Percentiles rank a stretch among this genome's conserved stretches.
Conservation (phyloP, 2,888 invertebrate species). For the Drosophila mulleri region DNA sequence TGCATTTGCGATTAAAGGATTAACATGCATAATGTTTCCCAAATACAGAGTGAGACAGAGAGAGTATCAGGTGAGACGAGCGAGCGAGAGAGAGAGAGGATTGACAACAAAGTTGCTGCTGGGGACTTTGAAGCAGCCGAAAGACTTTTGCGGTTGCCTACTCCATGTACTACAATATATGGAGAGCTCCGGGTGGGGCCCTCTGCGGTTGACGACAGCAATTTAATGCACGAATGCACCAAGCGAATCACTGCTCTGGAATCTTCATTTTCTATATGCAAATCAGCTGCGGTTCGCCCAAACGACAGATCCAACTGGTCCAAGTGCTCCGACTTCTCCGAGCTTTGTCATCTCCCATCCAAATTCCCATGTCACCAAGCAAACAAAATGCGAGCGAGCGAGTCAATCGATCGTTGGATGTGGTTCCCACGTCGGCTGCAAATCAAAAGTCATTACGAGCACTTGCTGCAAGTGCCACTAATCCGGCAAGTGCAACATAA, state of each 20-base stretch:
- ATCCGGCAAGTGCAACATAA: conserved; percentile 66
- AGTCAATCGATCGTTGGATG: conserved; percentile 34
- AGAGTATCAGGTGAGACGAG: conserved; percentile 2
- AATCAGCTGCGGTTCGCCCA: conserved; percentile 52
- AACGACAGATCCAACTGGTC: conserved; percentile 19
- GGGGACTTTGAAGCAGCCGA: conserved; percentile 66
- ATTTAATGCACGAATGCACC: conserved; percentile 76
- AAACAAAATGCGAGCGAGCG: conserved; percentile 32
- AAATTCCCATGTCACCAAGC: conserved; percentile 56
- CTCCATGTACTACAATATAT: neutral
- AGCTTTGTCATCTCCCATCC: conserved; percentile 8
- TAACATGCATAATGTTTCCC: conserved; percentile 77
- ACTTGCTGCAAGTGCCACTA: conserved; percentile 70
- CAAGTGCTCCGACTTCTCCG: neutral
- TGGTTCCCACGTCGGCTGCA: conserved; percentile 66
- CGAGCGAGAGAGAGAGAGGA: neutral
- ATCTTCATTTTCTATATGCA: conserved; percentile 64
- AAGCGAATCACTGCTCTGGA: conserved; percentile 50
- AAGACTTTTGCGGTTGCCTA: conserved; percentile 51
- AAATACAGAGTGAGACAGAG: conserved; percentile 47
- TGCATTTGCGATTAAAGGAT: conserved; percentile 73
- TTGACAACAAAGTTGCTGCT: conserved; percentile 68
- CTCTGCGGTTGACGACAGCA: conserved; percentile 63
- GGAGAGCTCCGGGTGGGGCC: conserved; percentile 25
- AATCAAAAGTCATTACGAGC: conserved; percentile 80